These are phyloP conservation scores for Lucilia sericata DNA, from an alignment of 1,140 invertebrate genomes.

Conservation along the genomic window DNA sequence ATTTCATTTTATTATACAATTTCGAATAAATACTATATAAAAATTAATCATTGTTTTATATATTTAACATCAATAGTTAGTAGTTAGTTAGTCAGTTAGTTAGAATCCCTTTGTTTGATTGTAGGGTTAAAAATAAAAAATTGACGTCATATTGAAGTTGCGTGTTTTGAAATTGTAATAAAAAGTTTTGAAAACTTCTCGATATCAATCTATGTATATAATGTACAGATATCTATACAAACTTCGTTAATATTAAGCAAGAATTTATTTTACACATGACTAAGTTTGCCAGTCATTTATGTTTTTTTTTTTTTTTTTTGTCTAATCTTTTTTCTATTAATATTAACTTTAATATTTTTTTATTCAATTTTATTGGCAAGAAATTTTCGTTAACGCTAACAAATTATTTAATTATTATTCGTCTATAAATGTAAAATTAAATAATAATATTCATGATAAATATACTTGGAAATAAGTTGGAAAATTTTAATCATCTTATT, in stretches of 20 bases:
- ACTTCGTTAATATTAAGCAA: neutral
- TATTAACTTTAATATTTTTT: neutral
- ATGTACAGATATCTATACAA: neutral
- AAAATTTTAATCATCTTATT: too few relatives aligned
- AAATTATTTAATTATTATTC: neutral
- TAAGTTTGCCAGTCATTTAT: slow-evolving; percentile 20
- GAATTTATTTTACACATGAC: slow-evolving; percentile 16
- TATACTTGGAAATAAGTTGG: too few relatives aligned
- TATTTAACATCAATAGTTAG: too few relatives aligned
- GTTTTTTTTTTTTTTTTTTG: neutral
- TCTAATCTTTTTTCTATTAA: neutral
- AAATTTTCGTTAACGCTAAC: neutral
- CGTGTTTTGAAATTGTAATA: neutral
- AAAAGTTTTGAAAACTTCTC: neutral
- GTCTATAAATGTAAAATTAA: neutral
- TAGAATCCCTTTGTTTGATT: neutral
- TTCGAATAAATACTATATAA: too few relatives aligned
- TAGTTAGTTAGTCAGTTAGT: too few relatives aligned
- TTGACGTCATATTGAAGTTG: neutral
- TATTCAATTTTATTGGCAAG: neutral
- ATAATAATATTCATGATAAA: neutral
- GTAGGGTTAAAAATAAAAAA: neutral
- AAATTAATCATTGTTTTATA: too few relatives aligned
- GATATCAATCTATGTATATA: neutral
- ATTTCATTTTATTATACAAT: too few relatives aligned